phyloP scores from a whole-genome alignment of 2,113 vertebrate genomes.

The Leucopternis melanops region DNA sequence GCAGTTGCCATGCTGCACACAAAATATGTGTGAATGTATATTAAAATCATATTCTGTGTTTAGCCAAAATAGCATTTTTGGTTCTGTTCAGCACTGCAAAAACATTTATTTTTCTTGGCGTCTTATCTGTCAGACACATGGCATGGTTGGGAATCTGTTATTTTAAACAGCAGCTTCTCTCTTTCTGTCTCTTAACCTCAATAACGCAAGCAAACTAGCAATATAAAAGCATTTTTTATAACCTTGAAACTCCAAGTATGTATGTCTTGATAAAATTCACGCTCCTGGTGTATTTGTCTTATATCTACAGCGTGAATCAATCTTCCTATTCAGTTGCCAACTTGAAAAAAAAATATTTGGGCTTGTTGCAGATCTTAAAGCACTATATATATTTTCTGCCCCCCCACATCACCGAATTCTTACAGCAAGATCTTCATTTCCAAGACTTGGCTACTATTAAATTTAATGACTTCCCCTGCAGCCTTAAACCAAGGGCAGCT shows the following conservation, averaged over 20 bases:
- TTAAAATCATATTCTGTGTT: slow-evolving; percentile 1
- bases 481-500: neutral
- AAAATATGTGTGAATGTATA: neutral
- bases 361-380: neutral
- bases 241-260: slow-evolving; percentile 44
- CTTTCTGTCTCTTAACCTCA: slow-evolving; percentile 1
- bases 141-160: slow-evolving; percentile 41
- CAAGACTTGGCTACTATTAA: neutral
- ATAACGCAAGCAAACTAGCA: slow-evolving; percentile 11
- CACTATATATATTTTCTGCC: neutral
- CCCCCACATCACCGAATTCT: neutral
- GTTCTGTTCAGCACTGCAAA: neutral
- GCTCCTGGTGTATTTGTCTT: neutral
- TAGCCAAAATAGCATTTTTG: neutral
- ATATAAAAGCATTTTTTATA: slow-evolving; percentile 24
- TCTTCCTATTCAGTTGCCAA: slow-evolving; percentile 1
- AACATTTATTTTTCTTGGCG: neutral
- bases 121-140: slow-evolving; percentile 45
- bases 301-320: neutral
- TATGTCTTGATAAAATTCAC: slow-evolving; percentile 28
- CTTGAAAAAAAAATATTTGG: neutral
- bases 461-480: slow-evolving; percentile 27
- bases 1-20: neutral
- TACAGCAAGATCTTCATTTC: neutral
- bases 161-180: slow-evolving; percentile 55